Conservation (phyloP, 2,888 invertebrate genomes). For the Nymphalis polychloros region DNA sequence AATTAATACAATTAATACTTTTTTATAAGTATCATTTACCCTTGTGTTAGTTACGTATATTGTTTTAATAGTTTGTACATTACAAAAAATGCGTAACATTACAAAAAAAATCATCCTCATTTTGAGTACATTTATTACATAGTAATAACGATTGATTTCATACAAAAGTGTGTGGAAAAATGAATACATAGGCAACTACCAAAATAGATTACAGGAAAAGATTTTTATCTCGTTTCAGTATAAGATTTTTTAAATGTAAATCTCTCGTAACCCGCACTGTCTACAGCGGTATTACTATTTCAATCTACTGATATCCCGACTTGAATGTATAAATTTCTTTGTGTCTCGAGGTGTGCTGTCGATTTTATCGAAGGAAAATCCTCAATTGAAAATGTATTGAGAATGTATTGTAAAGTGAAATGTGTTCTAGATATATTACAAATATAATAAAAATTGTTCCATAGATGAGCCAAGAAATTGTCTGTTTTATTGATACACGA, state of each 20-base stretch:
- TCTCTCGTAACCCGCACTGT: background rate
- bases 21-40: no score
- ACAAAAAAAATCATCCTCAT: no score
- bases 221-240: slow-evolving; percentile 5
- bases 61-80: no score
- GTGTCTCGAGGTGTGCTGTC: slow-evolving; percentile 40
- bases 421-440: slow-evolving; percentile 41
- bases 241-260: slow-evolving; percentile 10
- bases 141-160: no score
- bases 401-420: slow-evolving; percentile 47
- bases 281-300: slow-evolving; percentile 32
- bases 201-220: slow-evolving; percentile 2
- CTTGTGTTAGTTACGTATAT: no score
- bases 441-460: slow-evolving; percentile 38
- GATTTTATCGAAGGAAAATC: slow-evolving; percentile 46
- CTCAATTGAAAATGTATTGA: slow-evolving; percentile 44
- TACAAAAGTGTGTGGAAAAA: no score
- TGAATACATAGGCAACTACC: no score
- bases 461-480: slow-evolving; percentile 30
- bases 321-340: slow-evolving; percentile 39
- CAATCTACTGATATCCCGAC: slow-evolving; percentile 37
- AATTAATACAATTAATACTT: no score
- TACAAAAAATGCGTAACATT: no score
- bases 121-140: no score
- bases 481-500: slow-evolving; percentile 1